phyloP scores from a whole-genome alignment of 2,888 invertebrate species.

The Rhingia campestris region DNA sequence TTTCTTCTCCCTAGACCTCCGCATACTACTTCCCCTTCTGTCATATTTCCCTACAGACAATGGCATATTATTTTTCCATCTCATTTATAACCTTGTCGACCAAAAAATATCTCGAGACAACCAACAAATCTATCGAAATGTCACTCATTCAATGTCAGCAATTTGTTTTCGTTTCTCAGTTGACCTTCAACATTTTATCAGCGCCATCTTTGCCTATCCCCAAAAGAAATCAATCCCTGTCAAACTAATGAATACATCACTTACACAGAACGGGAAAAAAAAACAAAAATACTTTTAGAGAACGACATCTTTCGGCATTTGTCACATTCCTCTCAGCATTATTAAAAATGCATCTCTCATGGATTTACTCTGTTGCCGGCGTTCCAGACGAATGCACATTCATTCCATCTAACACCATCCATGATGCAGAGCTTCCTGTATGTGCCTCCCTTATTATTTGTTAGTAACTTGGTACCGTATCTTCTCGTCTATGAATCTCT shows the following conservation, averaged over 20 bases:
- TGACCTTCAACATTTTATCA: slow-evolving; percentile 16
- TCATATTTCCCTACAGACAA: too few relatives aligned
- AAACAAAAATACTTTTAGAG: slow-evolving; percentile 11
- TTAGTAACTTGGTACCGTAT: neutral
- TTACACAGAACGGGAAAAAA: neutral
- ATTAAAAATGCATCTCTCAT: slow-evolving; percentile 66
- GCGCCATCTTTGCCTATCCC: neutral
- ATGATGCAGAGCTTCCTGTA: slow-evolving; percentile 4
- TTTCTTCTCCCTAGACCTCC: too few relatives aligned
- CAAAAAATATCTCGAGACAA: neutral
- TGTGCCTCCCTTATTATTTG: neutral
- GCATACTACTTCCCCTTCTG: too few relatives aligned
- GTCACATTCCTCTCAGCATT: slow-evolving; percentile 48
- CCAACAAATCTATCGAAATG: neutral
- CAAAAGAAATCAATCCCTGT: slow-evolving; percentile 52
- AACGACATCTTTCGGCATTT: slow-evolving; percentile 29
- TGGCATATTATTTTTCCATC: neutral
- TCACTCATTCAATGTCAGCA: slow-evolving; percentile 30
- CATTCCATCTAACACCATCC: slow-evolving; percentile 52
- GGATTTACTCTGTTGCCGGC: slow-evolving; percentile 34
- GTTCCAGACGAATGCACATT: slow-evolving; percentile 58
- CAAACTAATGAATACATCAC: slow-evolving; percentile 50
- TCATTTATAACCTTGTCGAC: neutral
- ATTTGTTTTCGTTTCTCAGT: neutral
- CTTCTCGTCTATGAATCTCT: neutral